Evolutionary conservation across 2,797 vertebrate species (phyloP).

Genomic region (Bovichtus diacanthus): DNA sequence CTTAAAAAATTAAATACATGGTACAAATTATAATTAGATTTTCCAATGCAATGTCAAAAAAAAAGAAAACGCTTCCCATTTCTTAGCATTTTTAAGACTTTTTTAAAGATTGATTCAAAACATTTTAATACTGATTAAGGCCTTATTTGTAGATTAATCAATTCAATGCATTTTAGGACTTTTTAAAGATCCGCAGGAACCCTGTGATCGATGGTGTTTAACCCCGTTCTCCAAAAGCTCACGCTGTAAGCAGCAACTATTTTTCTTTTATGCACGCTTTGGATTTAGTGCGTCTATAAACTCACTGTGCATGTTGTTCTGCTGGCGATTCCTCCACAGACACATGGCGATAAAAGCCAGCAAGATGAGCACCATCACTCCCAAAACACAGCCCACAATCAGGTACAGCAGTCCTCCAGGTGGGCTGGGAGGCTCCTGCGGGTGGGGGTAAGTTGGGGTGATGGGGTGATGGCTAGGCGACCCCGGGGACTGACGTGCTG

Average conservation of each 20-base stretch:
- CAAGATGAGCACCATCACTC: constrained; percentile 95
- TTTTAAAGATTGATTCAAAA: too few relatives aligned
- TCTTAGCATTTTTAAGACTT: too few relatives aligned
- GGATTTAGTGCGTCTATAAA: constrained; percentile 8
- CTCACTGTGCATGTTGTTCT: constrained; percentile 93
- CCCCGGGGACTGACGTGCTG: constrained; percentile 89
- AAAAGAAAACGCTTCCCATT: too few relatives aligned
- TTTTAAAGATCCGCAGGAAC: too few relatives aligned
- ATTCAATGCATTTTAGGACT: too few relatives aligned
- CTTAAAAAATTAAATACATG: too few relatives aligned
- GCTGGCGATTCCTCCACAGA: constrained; percentile 96
- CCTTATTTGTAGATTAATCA: too few relatives aligned
- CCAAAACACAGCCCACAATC: constrained; percentile 94
- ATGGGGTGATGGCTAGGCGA: constrained; percentile 86
- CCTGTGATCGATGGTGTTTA: background rate
- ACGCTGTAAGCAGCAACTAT: background rate
- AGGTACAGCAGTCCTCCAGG: constrained; percentile 89
- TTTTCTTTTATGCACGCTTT: background rate
- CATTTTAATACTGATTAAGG: too few relatives aligned
- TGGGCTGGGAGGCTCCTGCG: constrained; percentile 74
- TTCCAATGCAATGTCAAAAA: too few relatives aligned
- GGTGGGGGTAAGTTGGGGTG: constrained; percentile 85
- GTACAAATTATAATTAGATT: too few relatives aligned
- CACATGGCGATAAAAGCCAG: constrained; percentile 96
- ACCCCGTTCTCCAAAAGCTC: background rate